Evolutionary conservation across 2,888 invertebrate genomes (phyloP).

Genomic region (Leucophenga montana): DNA sequence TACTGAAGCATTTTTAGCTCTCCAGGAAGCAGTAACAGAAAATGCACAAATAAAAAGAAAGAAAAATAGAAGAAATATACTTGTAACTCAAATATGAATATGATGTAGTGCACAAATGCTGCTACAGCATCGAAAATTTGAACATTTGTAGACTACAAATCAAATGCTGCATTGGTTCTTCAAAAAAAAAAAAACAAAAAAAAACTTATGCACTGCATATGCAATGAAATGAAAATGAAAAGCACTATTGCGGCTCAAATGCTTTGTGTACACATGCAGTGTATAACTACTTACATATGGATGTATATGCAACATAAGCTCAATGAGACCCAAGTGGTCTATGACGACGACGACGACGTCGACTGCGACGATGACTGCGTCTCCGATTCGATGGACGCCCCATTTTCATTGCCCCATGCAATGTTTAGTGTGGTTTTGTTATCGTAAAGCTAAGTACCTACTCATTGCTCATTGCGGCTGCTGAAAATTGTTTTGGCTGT

Average conservation of each 20-base stretch:
- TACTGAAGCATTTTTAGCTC: too few species aligned
- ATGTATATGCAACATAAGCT: conserved; percentile 6
- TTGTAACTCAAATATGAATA: too few species aligned
- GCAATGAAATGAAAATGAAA: conserved; percentile 10
- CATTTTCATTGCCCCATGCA: conserved; percentile 26
- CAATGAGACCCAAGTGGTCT: conserved; percentile 14
- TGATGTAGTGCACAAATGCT: too few species aligned
- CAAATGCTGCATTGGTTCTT: too few species aligned
- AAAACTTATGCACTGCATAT: neutral
- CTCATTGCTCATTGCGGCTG: conserved; percentile 15
- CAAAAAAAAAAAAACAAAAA: too few species aligned
- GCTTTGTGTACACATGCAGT: conserved; percentile 7
- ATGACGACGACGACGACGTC: conserved; percentile 22
- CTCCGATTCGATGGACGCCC: too few species aligned
- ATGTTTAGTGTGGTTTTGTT: conserved; percentile 30
- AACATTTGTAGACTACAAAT: too few species aligned
- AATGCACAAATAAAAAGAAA: too few species aligned
- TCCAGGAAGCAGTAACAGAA: too few species aligned
- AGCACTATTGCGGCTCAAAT: conserved; percentile 15
- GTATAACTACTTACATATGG: neutral
- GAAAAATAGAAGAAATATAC: too few species aligned
- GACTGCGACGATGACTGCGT: conserved; percentile 30
- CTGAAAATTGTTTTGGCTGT: conserved; percentile 25
- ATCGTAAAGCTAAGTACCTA: conserved; percentile 18
- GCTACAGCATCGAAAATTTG: too few species aligned